These are phyloP conservation scores for Lates calcarifer DNA, from an alignment of 2,113 vertebrate species.

Conservation along the genomic window DNA sequence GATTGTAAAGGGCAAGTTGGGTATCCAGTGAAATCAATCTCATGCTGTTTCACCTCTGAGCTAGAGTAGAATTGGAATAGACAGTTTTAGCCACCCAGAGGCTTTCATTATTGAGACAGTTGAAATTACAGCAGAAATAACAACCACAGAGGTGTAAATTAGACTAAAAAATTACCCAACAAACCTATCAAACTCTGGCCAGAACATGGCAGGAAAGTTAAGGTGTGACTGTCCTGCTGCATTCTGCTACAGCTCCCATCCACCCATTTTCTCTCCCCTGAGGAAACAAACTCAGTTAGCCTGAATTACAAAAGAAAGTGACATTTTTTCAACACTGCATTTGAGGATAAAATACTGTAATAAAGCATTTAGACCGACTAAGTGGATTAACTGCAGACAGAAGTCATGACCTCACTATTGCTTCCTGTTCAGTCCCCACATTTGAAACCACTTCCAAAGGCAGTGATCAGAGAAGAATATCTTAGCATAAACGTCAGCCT, in stretches of 20 bases:
- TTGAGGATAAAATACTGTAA: not conserved
- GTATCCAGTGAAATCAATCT: not conserved
- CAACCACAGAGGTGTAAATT: constrained; percentile 43
- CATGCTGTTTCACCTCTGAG: not conserved
- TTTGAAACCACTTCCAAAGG: constrained; percentile 9
- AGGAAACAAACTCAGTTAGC: constrained; percentile 1
- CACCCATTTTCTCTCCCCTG: not conserved
- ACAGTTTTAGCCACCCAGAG: not conserved
- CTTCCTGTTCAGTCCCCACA: not conserved
- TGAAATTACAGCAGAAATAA: not conserved
- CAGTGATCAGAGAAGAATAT: constrained; percentile 19
- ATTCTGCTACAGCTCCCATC: not conserved
- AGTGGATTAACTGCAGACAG: not conserved
- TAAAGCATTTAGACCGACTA: not conserved
- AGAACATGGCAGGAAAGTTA: not conserved
- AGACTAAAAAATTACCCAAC: not conserved
- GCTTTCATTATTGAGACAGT: not conserved
- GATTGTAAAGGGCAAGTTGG: too few species aligned
- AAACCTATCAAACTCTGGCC: not conserved
- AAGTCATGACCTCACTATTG: not conserved
- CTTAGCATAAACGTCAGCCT: constrained; percentile 26
- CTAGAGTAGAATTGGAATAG: constrained; percentile 1
- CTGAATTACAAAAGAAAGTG: constrained; percentile 6
- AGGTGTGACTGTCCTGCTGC: constrained; percentile 36
- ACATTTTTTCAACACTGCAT: constrained; percentile 7